Percentiles rank a stretch among this genome's conserved stretches.
Evolutionary conservation across 2,797 vertebrate species (phyloP).

Genomic region (Onychomys torridus): DNA sequence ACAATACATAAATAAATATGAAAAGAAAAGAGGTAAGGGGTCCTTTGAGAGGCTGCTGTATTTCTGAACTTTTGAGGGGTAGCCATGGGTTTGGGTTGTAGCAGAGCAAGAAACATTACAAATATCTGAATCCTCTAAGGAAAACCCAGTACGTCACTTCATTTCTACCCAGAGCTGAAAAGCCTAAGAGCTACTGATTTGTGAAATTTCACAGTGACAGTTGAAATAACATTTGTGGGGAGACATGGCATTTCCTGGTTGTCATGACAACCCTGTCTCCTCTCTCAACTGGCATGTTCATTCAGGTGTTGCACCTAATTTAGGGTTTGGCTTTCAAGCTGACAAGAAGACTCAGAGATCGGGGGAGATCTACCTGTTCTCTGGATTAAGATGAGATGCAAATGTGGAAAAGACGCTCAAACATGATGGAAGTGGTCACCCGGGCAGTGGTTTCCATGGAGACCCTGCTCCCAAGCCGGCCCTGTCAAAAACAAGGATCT

Average conservation of each 20-base stretch:
- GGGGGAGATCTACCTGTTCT: conserved; percentile 16
- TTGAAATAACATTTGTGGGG: conserved; percentile 52
- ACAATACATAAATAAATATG: neutral
- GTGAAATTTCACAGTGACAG: conserved; percentile 15
- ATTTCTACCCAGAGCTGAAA: conserved; percentile 26
- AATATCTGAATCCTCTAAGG: neutral
- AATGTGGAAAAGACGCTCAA: neutral
- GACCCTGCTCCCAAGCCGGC: neutral
- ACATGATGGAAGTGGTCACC: neutral
- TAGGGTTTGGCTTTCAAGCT: conserved; percentile 25
- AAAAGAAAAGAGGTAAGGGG: neutral
- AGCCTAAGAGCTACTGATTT: neutral
- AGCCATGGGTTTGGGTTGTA: neutral
- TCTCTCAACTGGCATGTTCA: neutral
- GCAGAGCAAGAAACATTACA: neutral
- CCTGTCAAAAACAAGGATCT: conserved; percentile 14
- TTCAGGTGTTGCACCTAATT: conserved; percentile 52
- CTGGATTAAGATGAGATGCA: conserved; percentile 6
- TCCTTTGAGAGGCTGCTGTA: neutral
- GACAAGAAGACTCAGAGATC: neutral
- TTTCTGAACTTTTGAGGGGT: neutral
- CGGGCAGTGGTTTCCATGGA: conserved; percentile 52
- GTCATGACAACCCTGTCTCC: conserved; percentile 66
- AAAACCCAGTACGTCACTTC: conserved; percentile 51
- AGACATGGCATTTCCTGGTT: conserved; percentile 63